Evolutionary conservation across 1,140 invertebrate species (phyloP), one percentile per base, ranked within the genome.

Genomic region (Drosophila trapezifrons): DNA sequence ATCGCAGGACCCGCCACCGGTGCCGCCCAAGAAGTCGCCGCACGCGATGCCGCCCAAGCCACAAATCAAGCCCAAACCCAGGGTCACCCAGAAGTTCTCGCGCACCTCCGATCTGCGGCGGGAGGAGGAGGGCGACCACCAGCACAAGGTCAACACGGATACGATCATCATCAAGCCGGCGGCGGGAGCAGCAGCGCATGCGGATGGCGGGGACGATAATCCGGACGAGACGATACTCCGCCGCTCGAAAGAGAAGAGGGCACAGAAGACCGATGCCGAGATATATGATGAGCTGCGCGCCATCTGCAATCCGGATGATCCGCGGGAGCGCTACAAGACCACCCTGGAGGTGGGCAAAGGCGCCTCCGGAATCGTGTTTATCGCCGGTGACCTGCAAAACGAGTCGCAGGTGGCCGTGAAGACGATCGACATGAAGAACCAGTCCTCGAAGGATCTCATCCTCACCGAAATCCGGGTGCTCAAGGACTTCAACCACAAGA

Each of bases 401-500:
- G 94, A 95, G 47, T 93, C 96, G 12, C 95, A 95, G 92, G 98
- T 99, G 8, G 98, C 98, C 7, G 97, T 99, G 58, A 99, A 99
- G 93, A 97, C 98, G 81, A 99, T 99, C 92, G 98, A 99, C 92
- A 93, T 99, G 80, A 95, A 95, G 8, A 98, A 98, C 92, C 98
- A 99, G 91, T 96, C 96, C 40, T 97, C 98, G 90, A 99, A 99
- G 93, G 97, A 98, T 92, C 93, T 99, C 66, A 98, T 99, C 91
- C 94, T 99, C 67, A 99, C 97, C 63, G 98, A 99, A 93, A 98
- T 99, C 70, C 95, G 97, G 83, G 97, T 99, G 3, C 95, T 98
- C 92, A 97, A 97, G 92, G 97, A 97, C 90, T 97, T 98, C 84
- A 96, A 97, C 85, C 98, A 99, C 93, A 97, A 97, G 70, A 99